Evolutionary conservation across 2,113 vertebrate genomes (phyloP), one percentile per base, ranked within the genome.

Genomic region (Arvicanthis niloticus): DNA sequence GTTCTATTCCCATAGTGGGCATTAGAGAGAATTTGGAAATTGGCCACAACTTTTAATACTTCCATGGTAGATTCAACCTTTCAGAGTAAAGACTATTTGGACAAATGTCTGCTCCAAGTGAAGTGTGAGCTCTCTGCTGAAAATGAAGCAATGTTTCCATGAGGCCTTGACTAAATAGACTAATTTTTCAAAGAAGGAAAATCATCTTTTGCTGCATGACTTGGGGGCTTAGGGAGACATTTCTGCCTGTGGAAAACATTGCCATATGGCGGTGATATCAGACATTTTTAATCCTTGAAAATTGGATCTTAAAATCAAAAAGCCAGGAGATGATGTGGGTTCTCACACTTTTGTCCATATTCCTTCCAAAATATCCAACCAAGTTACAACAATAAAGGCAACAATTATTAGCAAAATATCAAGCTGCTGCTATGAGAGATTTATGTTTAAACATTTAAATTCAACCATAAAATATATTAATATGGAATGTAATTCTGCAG

Each of bases 261-360:
- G 88, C 92, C 97, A 97, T 96, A 95, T 98, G 94, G 94, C 82
- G 17, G 29, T 15, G 62, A 53, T 62, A 84, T 42, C 65, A 94
- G 89, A 53, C 29, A 88, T 82, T 97, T 96, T 96, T 96, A 96
- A 96, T 96, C 78, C 75, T 96, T 91, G 95, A 95, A 97, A 97
- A 96, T 97, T 93, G 94, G 81, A 94, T 95, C 56, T 96, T 76
- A 76, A 62, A 92, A 40, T 73, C 85, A 37, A 94, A 95, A 94
- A 96, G 26, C 67, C n/a, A 92, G 51, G 29, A 58, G 22, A 81
- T 78, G 56, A 70, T 93, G 26, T 56, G 40, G 70, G 60, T 96
- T 86, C 93, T 93, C 68, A 92, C 19, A 70, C 56, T 95, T 94
- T 31, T 82, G 51, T 86, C 77, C 95, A 29, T 17, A 86, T 97